Evolutionary conservation across 2,113 vertebrate species (phyloP).

Genomic region (Saimiri boliviensis): DNA sequence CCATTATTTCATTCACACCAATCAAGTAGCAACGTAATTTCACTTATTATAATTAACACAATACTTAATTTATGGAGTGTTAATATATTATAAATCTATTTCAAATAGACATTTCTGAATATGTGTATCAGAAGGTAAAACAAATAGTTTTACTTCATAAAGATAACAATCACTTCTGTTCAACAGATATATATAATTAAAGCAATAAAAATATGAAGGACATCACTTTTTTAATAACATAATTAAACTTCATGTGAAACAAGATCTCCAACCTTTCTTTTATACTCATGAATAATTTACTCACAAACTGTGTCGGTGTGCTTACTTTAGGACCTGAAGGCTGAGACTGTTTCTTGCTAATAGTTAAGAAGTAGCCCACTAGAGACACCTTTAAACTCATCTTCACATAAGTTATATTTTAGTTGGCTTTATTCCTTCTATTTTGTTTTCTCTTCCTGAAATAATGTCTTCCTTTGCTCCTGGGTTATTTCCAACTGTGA

Average conservation of each 20-base stretch:
- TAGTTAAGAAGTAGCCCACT: not conserved
- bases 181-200: not conserved
- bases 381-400: slow-evolving; percentile 45
- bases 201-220: slow-evolving; percentile 1
- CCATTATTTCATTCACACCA: not conserved
- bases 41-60: not conserved
- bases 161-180: not conserved
- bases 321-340: slow-evolving; percentile 31
- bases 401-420: slow-evolving; percentile 22
- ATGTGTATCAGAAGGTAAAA: not conserved
- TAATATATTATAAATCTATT: not conserved
- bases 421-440: not conserved
- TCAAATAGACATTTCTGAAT: not conserved
- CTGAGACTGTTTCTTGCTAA: slow-evolving; percentile 27
- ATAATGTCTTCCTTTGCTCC: slow-evolving; percentile 53
- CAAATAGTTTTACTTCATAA: not conserved
- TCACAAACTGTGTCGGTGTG: not conserved
- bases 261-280: not conserved
- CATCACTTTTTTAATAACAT: not conserved
- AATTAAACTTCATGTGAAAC: slow-evolving; percentile 25
- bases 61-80: not conserved
- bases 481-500: slow-evolving; percentile 67
- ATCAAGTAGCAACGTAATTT: not conserved
- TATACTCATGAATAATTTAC: not conserved
- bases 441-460: slow-evolving; percentile 44